These are phyloP conservation scores for Anguilla megastoma DNA, from an alignment of 2,797 vertebrate species.

Conservation along the genomic window DNA sequence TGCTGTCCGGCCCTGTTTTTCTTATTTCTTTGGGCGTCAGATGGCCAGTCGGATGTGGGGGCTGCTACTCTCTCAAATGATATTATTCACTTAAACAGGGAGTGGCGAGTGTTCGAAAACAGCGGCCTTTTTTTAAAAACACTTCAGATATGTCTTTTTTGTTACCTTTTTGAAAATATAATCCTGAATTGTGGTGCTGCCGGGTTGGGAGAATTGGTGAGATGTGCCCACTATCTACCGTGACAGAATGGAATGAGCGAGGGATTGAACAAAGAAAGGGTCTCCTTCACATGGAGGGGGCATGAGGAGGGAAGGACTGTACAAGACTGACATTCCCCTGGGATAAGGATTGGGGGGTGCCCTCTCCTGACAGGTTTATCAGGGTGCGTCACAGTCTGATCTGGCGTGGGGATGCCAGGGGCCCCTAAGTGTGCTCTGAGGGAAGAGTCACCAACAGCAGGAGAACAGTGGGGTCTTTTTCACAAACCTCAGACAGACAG, in stretches of 20 bases:
- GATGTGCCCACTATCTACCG: neutral
- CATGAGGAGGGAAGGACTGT: neutral
- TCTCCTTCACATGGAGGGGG: neutral
- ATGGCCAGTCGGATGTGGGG: neutral
- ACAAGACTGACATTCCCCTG: neutral
- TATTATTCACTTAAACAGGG: neutral
- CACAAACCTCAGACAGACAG: neutral
- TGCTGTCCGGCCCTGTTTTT: neutral
- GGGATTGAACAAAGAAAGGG: conserved; percentile 14
- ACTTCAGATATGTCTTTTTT: neutral
- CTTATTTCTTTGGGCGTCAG: neutral
- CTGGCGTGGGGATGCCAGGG: neutral
- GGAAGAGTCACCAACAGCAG: neutral
- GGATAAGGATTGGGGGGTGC: neutral
- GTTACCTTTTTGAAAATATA: neutral
- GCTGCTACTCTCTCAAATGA: neutral
- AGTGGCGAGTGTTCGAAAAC: neutral
- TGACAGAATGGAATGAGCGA: conserved; percentile 11
- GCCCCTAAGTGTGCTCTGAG: neutral
- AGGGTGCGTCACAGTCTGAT: neutral
- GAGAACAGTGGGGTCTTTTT: neutral
- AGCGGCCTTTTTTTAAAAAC: neutral
- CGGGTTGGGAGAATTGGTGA: neutral
- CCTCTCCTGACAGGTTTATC: neutral
- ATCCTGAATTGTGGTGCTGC: neutral